A percentile compares a stretch with the other conserved stretches of the same genome.
phyloP scores from a whole-genome alignment of 1,140 invertebrate genomes.

The Leptopilina clavipes region DNA sequence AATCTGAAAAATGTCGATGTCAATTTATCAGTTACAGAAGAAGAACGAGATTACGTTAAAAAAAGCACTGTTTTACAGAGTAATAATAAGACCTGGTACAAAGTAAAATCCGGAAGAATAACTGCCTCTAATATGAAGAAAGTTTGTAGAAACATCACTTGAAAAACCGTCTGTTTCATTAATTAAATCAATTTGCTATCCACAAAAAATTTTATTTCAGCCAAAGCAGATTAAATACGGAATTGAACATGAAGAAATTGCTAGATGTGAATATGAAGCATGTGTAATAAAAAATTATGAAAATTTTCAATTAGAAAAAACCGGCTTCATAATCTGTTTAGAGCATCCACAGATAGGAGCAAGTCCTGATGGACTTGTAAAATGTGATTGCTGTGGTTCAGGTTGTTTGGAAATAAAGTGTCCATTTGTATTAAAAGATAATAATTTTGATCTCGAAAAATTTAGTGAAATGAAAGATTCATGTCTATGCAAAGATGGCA shows the following conservation, averaged over 20 bases:
- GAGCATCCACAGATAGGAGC: background rate
- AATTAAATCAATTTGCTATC: constrained; percentile 20
- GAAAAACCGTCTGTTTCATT: background rate
- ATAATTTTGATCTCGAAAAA: background rate
- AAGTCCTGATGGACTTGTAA: background rate
- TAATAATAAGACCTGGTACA: background rate
- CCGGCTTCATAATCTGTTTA: background rate
- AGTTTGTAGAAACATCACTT: constrained; percentile 4
- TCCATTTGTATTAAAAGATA: constrained; percentile 1
- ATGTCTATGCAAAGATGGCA: background rate
- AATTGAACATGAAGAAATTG: background rate
- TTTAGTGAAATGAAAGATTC: background rate
- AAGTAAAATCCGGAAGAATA: background rate
- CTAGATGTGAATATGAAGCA: background rate
- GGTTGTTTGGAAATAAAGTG: constrained; percentile 11
- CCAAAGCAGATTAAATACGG: background rate
- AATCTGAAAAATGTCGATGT: background rate
- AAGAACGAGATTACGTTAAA: background rate
- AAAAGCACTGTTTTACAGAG: background rate
- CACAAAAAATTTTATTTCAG: background rate
- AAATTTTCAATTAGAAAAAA: constrained; percentile 2
- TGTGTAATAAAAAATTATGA: background rate
- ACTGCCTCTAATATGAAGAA: background rate
- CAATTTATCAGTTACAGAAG: background rate
- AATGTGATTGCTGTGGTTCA: constrained; percentile 1